These are phyloP conservation scores for Neodiprion virginianus DNA, from an alignment of 1,140 invertebrate genomes.

Conservation along the genomic window DNA sequence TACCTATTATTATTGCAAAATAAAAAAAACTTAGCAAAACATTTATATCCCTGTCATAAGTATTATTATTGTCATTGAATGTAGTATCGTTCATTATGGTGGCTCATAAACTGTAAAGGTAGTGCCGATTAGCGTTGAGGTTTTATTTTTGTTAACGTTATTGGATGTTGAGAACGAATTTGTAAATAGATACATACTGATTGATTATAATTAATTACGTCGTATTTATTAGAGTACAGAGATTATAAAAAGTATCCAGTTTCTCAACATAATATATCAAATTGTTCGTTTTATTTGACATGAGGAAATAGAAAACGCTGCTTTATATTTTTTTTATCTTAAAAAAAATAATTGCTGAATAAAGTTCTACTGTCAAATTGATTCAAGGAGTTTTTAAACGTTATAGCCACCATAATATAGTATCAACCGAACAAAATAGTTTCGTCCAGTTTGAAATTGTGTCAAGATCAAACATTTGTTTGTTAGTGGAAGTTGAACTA, in stretches of 20 bases:
- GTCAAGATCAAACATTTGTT: no score
- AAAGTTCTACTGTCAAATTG: no score
- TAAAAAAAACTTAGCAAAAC: not conserved
- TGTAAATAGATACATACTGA: not conserved
- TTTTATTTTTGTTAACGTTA: not conserved
- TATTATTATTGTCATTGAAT: no score
- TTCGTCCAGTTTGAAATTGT: not conserved
- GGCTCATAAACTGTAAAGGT: not conserved
- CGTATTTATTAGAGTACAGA: no score
- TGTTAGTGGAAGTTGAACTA: not conserved
- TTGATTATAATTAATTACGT: conserved; percentile 15
- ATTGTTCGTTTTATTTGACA: conserved; percentile 11
- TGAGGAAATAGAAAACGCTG: no score
- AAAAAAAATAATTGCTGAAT: conserved; percentile 33
- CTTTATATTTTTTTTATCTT: conserved; percentile 34
- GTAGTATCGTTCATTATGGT: not conserved
- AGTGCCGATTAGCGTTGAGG: not conserved
- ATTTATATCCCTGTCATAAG: not conserved
- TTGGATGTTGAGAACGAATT: not conserved
- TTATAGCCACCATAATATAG: not conserved
- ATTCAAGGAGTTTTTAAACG: no score
- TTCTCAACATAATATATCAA: not conserved
- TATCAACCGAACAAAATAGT: not conserved
- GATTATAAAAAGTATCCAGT: no score
- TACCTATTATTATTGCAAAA: not conserved